Evolutionary conservation across 2,113 vertebrate genomes (phyloP).

Genomic region (Apodemus speciosus): DNA sequence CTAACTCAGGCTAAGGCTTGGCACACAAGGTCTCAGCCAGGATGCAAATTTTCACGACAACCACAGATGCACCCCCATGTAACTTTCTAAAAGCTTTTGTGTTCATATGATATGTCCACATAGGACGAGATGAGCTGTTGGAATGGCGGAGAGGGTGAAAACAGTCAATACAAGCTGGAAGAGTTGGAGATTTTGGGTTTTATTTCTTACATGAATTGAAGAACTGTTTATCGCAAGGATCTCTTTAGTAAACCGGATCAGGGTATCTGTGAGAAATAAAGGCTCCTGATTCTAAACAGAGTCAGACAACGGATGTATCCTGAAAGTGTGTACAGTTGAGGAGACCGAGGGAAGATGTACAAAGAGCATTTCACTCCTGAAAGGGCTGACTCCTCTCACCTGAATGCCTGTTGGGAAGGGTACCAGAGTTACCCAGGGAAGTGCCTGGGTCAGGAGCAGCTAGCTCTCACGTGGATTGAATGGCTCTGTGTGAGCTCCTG

Average conservation of each 20-base stretch:
- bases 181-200: constrained; percentile 41
- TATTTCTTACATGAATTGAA: constrained; percentile 68
- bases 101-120: neutral
- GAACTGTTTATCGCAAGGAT: constrained; percentile 39
- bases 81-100: constrained; percentile 43
- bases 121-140: neutral
- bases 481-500: neutral
- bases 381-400: fast-evolving
- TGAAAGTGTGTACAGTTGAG: fast-evolving
- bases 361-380: fast-evolving
- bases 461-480: fast-evolving
- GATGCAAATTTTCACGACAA: constrained; percentile 73
- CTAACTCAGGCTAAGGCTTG: constrained; percentile 82
- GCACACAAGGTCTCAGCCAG: constrained; percentile 76
- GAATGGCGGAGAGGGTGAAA: neutral
- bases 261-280: neutral
- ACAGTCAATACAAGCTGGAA: constrained; percentile 57
- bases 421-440: neutral
- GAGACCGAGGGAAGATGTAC: neutral
- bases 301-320: neutral
- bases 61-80: neutral
- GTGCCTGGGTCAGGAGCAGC: neutral
- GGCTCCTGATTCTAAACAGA: neutral
- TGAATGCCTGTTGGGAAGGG: no score
- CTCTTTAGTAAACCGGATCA: neutral